These are phyloP conservation scores for Myotis davidii DNA, from an alignment of 2,113 vertebrate species.

Conservation along the genomic window DNA sequence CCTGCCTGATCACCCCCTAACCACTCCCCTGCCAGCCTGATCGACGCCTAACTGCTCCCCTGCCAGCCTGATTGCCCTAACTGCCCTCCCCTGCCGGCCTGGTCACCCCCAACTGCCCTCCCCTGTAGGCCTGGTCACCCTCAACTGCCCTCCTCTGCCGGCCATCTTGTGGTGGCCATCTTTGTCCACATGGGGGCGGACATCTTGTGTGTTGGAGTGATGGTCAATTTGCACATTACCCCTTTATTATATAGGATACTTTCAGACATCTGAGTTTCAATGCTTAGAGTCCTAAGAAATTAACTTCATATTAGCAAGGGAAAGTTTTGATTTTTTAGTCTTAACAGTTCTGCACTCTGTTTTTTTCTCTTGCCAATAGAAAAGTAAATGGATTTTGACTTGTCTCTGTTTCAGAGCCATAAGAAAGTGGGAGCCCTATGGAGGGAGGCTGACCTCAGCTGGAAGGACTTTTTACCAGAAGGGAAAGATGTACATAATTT, in stretches of 20 bases:
- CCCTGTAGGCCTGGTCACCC: too few relatives aligned
- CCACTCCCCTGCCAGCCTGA: too few relatives aligned
- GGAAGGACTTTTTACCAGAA: slow-evolving; percentile 93
- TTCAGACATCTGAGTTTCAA: not conserved
- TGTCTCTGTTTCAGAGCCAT: slow-evolving; percentile 93
- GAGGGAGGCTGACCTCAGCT: slow-evolving; percentile 94
- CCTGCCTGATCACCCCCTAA: too few relatives aligned
- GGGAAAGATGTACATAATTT: slow-evolving; percentile 94
- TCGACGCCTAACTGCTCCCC: too few relatives aligned
- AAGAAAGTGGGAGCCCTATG: slow-evolving; percentile 96
- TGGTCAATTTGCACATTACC: too few relatives aligned
- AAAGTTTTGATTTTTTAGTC: slow-evolving; percentile 10
- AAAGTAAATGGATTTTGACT: slow-evolving; percentile 48
- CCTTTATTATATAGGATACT: not conserved
- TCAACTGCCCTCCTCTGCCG: too few relatives aligned
- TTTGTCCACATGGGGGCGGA: too few relatives aligned
- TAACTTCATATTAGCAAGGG: not conserved
- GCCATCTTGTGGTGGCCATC: too few relatives aligned
- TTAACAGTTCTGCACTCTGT: not conserved
- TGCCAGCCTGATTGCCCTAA: too few relatives aligned
- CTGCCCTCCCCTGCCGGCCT: too few relatives aligned
- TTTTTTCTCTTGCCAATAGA: not conserved
- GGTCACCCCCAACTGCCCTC: too few relatives aligned
- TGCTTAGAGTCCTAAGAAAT: not conserved
- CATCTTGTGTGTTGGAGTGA: too few relatives aligned